phyloP scores from a whole-genome alignment of 2,797 vertebrate genomes.

The Spondyliosoma cantharus region DNA sequence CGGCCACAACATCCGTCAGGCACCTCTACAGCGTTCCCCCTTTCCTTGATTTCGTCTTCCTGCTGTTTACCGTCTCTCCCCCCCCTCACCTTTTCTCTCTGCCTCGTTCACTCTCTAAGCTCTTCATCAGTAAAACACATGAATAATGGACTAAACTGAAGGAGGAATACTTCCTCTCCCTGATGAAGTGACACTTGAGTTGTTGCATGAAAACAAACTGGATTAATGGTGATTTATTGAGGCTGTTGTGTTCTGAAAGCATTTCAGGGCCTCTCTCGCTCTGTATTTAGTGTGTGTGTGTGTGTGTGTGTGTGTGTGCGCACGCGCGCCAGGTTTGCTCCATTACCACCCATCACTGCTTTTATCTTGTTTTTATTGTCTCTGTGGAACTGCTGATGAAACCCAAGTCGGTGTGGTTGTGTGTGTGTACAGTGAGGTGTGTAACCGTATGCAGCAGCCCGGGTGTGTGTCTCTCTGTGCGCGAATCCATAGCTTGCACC shows the following conservation, averaged over 20 bases:
- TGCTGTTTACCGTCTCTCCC: slow-evolving; percentile 6
- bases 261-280: slow-evolving; percentile 6
- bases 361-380: slow-evolving; percentile 63
- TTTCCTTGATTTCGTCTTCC: slow-evolving; percentile 14
- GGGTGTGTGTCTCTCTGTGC: background rate
- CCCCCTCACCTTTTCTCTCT: too few relatives aligned
- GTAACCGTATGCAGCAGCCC: slow-evolving; percentile 8
- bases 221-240: slow-evolving; percentile 59
- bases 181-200: slow-evolving; percentile 58
- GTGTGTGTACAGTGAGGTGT: background rate
- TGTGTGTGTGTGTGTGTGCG: slow-evolving; percentile 18
- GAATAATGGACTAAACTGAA: slow-evolving; percentile 56
- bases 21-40: background rate
- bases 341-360: slow-evolving; percentile 61
- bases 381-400: slow-evolving; percentile 55
- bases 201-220: slow-evolving; percentile 61
- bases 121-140: slow-evolving; percentile 40
- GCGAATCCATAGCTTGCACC: slow-evolving; percentile 18
- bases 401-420: background rate
- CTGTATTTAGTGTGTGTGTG: slow-evolving; percentile 12
- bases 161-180: slow-evolving; percentile 27
- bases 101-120: background rate
- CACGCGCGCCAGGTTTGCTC: background rate
- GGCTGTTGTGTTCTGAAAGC: slow-evolving; percentile 38
- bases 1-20: slow-evolving; percentile 25